Evolutionary conservation across 2,888 invertebrate species (phyloP).

Genomic region (Monoplex corrugatus): DNA sequence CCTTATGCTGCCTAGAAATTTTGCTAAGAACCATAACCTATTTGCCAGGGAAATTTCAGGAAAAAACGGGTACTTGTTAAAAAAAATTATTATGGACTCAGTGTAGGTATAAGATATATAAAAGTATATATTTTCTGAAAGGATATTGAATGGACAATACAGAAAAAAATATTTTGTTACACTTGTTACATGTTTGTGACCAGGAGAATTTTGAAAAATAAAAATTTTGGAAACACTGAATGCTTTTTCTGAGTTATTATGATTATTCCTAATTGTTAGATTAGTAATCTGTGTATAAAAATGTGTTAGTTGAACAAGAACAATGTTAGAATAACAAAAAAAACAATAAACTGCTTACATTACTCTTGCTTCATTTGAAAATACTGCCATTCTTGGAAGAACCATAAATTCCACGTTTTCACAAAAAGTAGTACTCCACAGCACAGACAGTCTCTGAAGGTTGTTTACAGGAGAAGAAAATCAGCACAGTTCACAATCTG

Average conservation of each 20-base stretch:
- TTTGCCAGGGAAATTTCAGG: not conserved
- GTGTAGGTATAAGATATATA: not conserved
- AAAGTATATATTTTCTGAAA: conserved; percentile 6
- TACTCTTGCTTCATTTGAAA: not conserved
- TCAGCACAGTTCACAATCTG: not conserved
- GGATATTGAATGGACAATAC: not conserved
- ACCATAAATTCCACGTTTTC: not conserved
- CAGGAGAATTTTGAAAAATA: not conserved
- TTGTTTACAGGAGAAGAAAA: not conserved
- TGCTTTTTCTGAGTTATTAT: not conserved
- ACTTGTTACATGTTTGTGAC: no score
- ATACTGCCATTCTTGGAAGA: not conserved
- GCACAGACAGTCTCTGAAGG: not conserved
- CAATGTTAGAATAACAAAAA: not conserved
- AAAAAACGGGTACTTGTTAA: no score
- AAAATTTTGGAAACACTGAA: not conserved
- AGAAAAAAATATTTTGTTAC: no score
- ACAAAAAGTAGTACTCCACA: not conserved
- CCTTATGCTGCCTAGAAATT: not conserved
- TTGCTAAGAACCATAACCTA: not conserved
- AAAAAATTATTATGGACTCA: not conserved
- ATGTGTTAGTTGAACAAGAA: not conserved
- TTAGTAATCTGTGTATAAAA: not conserved
- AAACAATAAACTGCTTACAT: not conserved
- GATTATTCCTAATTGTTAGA: not conserved